These are phyloP conservation scores for Vicugna pacos DNA, from an alignment of 2,113 vertebrate species.

Conservation along the genomic window DNA sequence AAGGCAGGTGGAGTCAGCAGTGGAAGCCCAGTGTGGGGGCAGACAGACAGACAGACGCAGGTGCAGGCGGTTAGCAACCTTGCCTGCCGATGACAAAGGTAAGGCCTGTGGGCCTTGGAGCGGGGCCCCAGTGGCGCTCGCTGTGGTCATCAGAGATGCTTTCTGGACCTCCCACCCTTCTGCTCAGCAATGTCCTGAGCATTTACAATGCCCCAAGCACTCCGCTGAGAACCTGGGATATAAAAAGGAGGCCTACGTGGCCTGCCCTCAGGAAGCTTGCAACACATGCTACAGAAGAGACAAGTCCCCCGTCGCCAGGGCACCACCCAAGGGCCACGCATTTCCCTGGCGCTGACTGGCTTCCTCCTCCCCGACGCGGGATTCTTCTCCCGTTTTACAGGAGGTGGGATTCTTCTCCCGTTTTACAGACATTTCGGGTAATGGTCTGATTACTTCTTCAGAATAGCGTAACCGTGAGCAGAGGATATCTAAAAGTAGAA, in stretches of 20 bases:
- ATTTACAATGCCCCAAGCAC: not conserved
- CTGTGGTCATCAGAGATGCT: not conserved
- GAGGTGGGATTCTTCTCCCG: not conserved
- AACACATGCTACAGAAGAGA: not conserved
- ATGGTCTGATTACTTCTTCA: not conserved
- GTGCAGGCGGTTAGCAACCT: not conserved
- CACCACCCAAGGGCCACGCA: not conserved
- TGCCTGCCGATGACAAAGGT: not conserved
- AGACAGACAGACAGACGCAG: not conserved
- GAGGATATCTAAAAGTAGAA: not conserved
- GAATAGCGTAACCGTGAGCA: not conserved
- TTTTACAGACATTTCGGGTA: not conserved
- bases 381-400: no score
- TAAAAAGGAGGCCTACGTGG: not conserved
- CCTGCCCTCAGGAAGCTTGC: not conserved
- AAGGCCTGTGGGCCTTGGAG: not conserved
- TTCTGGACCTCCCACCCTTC: not conserved
- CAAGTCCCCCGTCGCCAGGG: not conserved
- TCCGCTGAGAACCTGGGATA: not conserved
- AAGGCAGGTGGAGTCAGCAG: not conserved
- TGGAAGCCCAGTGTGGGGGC: not conserved
- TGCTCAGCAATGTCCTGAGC: not conserved
- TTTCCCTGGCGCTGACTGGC: not conserved
- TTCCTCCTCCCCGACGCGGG: not conserved
- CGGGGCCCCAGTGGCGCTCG: not conserved